Evolutionary conservation across 1,140 invertebrate genomes (phyloP).

Genomic region (Triops longicaudatus): DNA sequence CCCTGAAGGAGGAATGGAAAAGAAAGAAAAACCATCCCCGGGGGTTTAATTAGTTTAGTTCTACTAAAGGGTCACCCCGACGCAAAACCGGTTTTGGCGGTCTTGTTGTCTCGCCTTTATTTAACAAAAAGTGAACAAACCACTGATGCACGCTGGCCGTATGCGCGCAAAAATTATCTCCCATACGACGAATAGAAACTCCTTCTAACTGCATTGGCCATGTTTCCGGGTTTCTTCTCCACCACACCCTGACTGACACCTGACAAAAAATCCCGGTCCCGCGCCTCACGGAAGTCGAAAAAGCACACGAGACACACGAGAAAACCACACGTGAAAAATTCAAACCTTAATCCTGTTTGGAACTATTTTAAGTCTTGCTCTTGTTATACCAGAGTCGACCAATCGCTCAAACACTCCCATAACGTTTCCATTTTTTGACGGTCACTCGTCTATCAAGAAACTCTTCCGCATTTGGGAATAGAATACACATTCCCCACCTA

Average conservation of each 20-base stretch:
- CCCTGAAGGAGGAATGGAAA: neutral
- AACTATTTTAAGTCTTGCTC: neutral
- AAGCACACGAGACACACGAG: neutral
- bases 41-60: neutral
- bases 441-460: neutral
- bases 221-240: slow-evolving; percentile 2
- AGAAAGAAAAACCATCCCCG: neutral
- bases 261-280: neutral
- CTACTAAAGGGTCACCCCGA: neutral
- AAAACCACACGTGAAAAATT: slow-evolving; percentile 1
- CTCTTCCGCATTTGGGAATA: neutral
- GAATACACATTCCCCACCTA: neutral
- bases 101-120: neutral
- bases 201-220: neutral
- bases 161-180: neutral
- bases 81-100: neutral
- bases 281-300: neutral
- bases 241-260: neutral
- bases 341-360: neutral
- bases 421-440: neutral
- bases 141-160: neutral
- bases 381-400: neutral
- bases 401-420: neutral
- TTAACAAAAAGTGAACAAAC: neutral
- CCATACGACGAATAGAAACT: neutral